Evolutionary conservation across 2,888 invertebrate species (phyloP).

Genomic region (Meteorus colon): DNA sequence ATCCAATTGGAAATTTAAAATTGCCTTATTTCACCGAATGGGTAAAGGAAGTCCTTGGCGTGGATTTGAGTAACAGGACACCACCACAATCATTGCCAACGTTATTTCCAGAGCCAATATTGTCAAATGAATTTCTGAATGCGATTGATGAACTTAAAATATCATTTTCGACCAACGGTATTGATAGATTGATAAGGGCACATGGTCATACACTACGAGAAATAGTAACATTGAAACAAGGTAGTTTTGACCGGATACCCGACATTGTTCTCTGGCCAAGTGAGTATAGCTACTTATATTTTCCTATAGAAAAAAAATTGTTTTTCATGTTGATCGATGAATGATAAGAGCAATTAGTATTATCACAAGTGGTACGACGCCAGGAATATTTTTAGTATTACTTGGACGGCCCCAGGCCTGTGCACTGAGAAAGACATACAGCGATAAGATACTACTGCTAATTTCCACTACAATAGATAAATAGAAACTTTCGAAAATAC

Average conservation of each 20-base stretch:
- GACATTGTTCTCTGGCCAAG: constrained; percentile 96
- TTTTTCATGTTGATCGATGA: background rate
- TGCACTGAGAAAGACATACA: background rate
- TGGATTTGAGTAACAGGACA: constrained; percentile 75
- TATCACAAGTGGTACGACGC: too few relatives aligned
- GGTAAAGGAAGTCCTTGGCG: constrained; percentile 83
- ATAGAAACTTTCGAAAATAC: background rate
- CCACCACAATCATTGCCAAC: constrained; percentile 76
- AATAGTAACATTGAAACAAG: constrained; percentile 84
- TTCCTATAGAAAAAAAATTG: background rate
- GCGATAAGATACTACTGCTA: constrained; percentile 18
- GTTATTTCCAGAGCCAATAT: constrained; percentile 80
- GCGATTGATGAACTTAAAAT: constrained; percentile 77
- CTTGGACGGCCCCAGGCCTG: background rate
- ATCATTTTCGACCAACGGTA: constrained; percentile 81
- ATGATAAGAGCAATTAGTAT: background rate
- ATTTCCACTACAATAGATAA: background rate
- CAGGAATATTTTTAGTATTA: background rate
- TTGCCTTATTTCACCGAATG: constrained; percentile 88
- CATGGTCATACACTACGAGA: constrained; percentile 97
- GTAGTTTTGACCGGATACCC: constrained; percentile 88
- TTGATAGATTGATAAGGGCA: constrained; percentile 89
- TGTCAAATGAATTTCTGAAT: constrained; percentile 78
- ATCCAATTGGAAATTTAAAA: constrained; percentile 82
- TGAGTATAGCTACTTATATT: constrained; percentile 57